Conservation (phyloP, 2,797 vertebrate species). For the Anabacerthia variegaticeps region DNA sequence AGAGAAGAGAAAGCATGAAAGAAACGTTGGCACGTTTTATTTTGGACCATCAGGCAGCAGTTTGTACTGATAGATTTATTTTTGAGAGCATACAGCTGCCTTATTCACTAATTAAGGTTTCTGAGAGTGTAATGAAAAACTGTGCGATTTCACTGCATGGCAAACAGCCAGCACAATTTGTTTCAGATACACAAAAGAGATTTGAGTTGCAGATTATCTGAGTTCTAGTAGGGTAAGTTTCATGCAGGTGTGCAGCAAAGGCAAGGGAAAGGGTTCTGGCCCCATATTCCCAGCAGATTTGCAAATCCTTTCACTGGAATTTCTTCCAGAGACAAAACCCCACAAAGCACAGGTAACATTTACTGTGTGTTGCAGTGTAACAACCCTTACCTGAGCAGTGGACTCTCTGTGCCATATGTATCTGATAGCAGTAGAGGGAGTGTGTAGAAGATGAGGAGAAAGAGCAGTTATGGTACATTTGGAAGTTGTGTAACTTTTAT, state of each 20-base stretch:
- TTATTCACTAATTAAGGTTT: slow-evolving; percentile 69
- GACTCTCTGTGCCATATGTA: not conserved
- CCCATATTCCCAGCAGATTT: not conserved
- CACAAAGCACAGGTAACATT: not conserved
- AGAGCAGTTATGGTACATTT: not conserved
- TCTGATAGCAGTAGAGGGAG: not conserved
- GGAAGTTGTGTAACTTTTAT: not conserved
- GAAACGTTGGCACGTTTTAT: slow-evolving; percentile 5
- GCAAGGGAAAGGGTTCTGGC: not conserved
- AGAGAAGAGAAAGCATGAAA: not conserved
- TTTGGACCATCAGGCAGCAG: slow-evolving; percentile 37
- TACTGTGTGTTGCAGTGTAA: not conserved
- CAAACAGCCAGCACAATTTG: slow-evolving; percentile 64
- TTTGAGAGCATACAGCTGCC: slow-evolving; percentile 71
- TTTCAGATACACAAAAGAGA: slow-evolving; percentile 66
- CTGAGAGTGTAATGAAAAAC: slow-evolving; percentile 65
- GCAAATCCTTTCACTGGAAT: not conserved
- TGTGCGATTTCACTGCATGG: slow-evolving; percentile 55
- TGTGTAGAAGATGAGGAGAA: not conserved
- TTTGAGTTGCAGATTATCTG: slow-evolving; percentile 60
- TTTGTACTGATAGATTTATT: slow-evolving; percentile 58
- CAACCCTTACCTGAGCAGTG: not conserved
- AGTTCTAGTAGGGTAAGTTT: not conserved
- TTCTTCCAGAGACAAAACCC: not conserved
- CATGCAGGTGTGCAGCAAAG: slow-evolving; percentile 45